phyloP scores from a whole-genome alignment of 92 coral and sea anemone species.

The Zoanthus solanderi region DNA sequence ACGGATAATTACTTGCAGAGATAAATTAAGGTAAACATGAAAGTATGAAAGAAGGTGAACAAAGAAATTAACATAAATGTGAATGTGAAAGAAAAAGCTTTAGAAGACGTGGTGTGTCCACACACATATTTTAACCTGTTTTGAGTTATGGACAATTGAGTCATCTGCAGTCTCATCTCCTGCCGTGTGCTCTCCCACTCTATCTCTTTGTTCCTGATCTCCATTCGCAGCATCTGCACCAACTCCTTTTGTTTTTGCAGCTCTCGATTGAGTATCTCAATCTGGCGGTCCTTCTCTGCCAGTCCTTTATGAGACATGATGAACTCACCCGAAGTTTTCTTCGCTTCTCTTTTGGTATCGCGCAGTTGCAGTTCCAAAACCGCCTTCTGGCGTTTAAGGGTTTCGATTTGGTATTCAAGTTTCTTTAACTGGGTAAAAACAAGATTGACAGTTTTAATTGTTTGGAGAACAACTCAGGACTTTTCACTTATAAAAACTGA shows the following conservation, averaged over 20 bases:
- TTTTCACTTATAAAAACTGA: background rate
- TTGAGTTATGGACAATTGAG: slow-evolving; percentile 34
- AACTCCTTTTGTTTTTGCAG: slow-evolving; percentile 24
- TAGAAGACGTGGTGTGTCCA: background rate
- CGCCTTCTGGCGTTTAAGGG: slow-evolving; percentile 36
- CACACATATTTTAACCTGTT: slow-evolving; percentile 1
- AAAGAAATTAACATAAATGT: background rate
- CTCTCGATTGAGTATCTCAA: slow-evolving; percentile 27
- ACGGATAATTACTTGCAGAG: background rate
- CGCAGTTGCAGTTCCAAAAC: slow-evolving; percentile 25
- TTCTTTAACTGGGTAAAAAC: slow-evolving; percentile 39
- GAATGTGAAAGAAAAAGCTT: background rate
- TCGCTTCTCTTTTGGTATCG: slow-evolving; percentile 24
- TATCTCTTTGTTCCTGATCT: slow-evolving; percentile 21
- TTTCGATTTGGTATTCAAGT: slow-evolving; percentile 55
- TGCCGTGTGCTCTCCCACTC: slow-evolving; percentile 28
- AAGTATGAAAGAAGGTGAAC: background rate
- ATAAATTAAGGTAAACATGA: background rate
- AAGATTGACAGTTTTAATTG: background rate
- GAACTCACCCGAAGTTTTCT: slow-evolving; percentile 19
- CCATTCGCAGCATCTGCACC: background rate
- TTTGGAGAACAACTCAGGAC: background rate
- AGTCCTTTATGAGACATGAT: slow-evolving; percentile 40
- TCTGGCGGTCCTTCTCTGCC: slow-evolving; percentile 44
- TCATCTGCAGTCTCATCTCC: slow-evolving; percentile 31